phyloP scores from a whole-genome alignment of 1,140 invertebrate species.

The Heterodera schachtii region DNA sequence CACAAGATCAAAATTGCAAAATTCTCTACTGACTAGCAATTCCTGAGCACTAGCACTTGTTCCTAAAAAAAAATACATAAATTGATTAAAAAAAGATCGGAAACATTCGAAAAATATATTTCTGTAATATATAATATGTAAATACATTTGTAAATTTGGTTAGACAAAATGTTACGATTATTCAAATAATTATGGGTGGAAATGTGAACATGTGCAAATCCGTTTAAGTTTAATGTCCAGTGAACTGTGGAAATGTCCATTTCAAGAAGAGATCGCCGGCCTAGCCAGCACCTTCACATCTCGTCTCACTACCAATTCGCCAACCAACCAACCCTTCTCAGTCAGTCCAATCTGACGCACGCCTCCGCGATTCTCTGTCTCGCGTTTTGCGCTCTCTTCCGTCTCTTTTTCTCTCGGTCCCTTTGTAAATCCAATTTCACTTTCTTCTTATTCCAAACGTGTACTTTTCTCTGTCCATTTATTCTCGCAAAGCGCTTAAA shows the following conservation, averaged over 20 bases:
- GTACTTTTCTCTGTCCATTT: background rate
- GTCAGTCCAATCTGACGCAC: background rate
- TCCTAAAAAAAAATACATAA: background rate
- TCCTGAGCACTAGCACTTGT: background rate
- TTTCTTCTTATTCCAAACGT: background rate
- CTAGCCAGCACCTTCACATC: background rate
- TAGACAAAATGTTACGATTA: no score
- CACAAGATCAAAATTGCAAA: conserved; percentile 9
- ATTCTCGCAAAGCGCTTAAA: background rate
- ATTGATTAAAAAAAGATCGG: no score
- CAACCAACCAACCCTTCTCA: background rate
- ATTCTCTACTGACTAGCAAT: conserved; percentile 8
- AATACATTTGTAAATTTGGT: no score
- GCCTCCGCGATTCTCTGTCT: background rate
- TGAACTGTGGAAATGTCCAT: background rate
- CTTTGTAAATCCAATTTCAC: background rate
- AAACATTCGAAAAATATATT: no score
- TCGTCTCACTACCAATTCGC: background rate
- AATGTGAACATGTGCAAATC: background rate
- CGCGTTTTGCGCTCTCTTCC: background rate
- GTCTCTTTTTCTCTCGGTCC: background rate
- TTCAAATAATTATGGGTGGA: no score
- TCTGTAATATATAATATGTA: no score
- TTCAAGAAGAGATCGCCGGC: background rate
- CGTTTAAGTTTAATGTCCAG: background rate